Evolutionary conservation across 2,113 vertebrate species (phyloP).

Genomic region (Brachyistius frenatus): DNA sequence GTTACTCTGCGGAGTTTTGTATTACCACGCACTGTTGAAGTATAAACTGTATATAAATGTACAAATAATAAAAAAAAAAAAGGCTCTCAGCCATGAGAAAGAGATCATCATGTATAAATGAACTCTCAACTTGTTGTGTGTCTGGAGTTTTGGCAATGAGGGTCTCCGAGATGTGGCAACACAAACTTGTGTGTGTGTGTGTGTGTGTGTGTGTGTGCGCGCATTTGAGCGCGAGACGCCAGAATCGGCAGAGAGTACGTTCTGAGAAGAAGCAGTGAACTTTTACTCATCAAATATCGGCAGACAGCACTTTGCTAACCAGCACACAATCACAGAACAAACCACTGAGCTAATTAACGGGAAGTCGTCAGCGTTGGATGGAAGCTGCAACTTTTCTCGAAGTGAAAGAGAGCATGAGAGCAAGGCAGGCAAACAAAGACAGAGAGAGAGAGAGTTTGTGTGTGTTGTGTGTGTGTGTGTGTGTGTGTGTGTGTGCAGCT

Average conservation of each 20-base stretch:
- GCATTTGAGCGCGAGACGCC: neutral
- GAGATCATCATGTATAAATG: no score
- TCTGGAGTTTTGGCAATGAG: no score
- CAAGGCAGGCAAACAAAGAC: neutral
- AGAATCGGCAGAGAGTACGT: neutral
- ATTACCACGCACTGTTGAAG: no score
- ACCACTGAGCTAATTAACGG: slow-evolving; percentile 32
- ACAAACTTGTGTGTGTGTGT: no score
- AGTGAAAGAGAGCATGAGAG: neutral
- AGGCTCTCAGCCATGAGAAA: no score
- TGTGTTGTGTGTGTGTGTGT: neutral
- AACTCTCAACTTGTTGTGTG: no score
- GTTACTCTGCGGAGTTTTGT: no score
- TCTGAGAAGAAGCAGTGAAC: neutral
- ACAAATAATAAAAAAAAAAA: no score
- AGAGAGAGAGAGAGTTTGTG: neutral
- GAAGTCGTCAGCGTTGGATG: slow-evolving; percentile 12
- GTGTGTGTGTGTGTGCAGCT: neutral
- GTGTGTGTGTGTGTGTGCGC: neutral
- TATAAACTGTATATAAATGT: no score
- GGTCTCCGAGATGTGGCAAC: no score
- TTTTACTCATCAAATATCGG: slow-evolving; percentile 24
- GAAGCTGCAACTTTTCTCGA: slow-evolving; percentile 37
- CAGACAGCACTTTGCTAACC: slow-evolving; percentile 1
- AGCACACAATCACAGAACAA: slow-evolving; percentile 13